Conservation (phyloP, 2,113 vertebrate species). For the Eretmodus cyanostictus region DNA sequence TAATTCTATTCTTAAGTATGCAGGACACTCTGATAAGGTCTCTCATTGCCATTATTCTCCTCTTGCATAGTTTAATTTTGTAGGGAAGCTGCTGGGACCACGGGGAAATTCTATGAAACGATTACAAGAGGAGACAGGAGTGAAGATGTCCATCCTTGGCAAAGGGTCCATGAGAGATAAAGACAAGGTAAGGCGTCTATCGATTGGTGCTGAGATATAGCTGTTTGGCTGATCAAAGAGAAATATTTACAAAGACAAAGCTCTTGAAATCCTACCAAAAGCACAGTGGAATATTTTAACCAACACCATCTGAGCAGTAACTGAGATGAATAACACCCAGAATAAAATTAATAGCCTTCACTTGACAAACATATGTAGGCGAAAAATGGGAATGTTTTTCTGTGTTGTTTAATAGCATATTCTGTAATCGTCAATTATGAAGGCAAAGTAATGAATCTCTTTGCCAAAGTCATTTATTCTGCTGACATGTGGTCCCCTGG, state of each 20-base stretch:
- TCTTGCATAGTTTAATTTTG: slow-evolving; percentile 94
- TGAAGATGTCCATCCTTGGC: slow-evolving; percentile 99
- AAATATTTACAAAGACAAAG: slow-evolving; percentile 15
- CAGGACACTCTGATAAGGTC: not conserved
- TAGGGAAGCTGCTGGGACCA: slow-evolving; percentile 97
- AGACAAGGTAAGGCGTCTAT: slow-evolving; percentile 81
- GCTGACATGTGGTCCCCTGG: slow-evolving; percentile 50
- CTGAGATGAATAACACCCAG: slow-evolving; percentile 25
- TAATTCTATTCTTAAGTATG: not conserved
- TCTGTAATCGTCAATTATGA: slow-evolving; percentile 50
- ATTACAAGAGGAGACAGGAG: slow-evolving; percentile 97
- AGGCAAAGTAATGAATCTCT: slow-evolving; percentile 50
- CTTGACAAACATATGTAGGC: slow-evolving; percentile 29
- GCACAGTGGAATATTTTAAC: not conserved
- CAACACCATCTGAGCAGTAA: slow-evolving; percentile 11
- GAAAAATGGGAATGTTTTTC: slow-evolving; percentile 17
- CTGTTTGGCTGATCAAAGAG: not conserved
- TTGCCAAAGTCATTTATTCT: slow-evolving; percentile 55
- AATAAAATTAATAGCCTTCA: slow-evolving; percentile 26
- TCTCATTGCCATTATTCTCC: slow-evolving; percentile 15
- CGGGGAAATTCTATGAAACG: slow-evolving; percentile 99
- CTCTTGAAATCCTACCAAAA: not conserved
- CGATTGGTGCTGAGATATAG: slow-evolving; percentile 11
- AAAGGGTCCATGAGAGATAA: slow-evolving; percentile 99
- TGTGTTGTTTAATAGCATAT: slow-evolving; percentile 32